phyloP scores from a whole-genome alignment of 2,888 invertebrate genomes.

The Aspidiotus destructor region DNA sequence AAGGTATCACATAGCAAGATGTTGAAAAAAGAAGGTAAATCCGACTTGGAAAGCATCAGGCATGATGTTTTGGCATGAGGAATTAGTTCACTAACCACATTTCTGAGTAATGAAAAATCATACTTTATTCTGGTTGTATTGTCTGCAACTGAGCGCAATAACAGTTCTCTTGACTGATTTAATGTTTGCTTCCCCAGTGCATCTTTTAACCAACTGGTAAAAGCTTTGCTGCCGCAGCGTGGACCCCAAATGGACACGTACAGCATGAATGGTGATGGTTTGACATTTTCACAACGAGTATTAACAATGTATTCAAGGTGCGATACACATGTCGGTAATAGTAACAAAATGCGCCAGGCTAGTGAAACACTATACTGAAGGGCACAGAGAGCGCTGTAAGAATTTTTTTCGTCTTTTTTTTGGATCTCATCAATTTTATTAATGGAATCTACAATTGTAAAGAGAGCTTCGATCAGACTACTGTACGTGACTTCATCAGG shows the following conservation, averaged over 20 bases:
- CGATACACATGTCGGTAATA: constrained; percentile 22
- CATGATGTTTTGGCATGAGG: constrained; percentile 15
- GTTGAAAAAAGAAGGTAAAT: constrained; percentile 21
- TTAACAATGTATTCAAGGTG: constrained; percentile 19
- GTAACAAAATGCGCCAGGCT: constrained; percentile 51
- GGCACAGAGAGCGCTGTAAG: constrained; percentile 53
- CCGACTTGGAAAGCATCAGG: constrained; percentile 20
- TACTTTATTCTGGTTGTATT: constrained; percentile 23
- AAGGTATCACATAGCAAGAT: constrained; percentile 20
- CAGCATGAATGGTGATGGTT: constrained; percentile 57
- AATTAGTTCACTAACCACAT: constrained; percentile 21
- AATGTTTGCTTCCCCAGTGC: constrained; percentile 21
- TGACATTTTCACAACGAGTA: constrained; percentile 39
- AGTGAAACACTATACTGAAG: constrained; percentile 85
- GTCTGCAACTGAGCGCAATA: constrained; percentile 21
- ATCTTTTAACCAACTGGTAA: constrained; percentile 67
- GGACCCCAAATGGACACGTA: constrained; percentile 87
- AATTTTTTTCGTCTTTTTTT: constrained; percentile 39
- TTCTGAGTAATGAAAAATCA: constrained; percentile 21
- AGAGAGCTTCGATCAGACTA: constrained; percentile 70
- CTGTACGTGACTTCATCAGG: constrained; percentile 86
- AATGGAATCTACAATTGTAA: constrained; percentile 70
- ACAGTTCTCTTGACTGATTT: constrained; percentile 19
- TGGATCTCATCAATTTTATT: constrained; percentile 42
- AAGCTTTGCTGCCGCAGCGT: constrained; percentile 70